These are phyloP conservation scores for Elmis aenea DNA, from an alignment of 2,888 invertebrate genomes.

Conservation along the genomic window DNA sequence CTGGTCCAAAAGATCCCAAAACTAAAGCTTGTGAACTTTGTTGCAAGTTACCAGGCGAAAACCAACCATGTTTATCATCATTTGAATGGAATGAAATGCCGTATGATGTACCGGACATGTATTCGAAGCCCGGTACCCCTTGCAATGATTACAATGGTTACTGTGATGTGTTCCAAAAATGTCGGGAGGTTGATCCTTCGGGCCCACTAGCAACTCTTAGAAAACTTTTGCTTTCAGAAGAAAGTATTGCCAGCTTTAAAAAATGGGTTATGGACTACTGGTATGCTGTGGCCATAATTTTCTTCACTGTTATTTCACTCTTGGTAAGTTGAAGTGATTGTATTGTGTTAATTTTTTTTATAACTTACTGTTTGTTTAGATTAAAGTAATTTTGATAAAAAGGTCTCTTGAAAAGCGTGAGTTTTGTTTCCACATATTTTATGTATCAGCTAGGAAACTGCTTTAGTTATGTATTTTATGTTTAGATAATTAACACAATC, in stretches of 20 bases:
- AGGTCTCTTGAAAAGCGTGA: neutral
- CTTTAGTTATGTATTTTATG: no score
- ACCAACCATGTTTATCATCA: conserved; percentile 78
- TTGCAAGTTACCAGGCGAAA: conserved; percentile 80
- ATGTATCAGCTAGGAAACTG: neutral
- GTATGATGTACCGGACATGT: conserved; percentile 89
- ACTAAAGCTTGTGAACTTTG: conserved; percentile 91
- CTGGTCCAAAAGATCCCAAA: conserved; percentile 64
- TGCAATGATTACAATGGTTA: conserved; percentile 91
- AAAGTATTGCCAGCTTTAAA: conserved; percentile 83
- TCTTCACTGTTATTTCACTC: conserved; percentile 67
- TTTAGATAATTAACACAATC: no score
- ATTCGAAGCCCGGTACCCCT: conserved; percentile 88
- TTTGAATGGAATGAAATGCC: conserved; percentile 87
- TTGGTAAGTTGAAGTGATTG: conserved; percentile 61
- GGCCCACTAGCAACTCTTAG: conserved; percentile 86
- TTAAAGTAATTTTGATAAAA: neutral
- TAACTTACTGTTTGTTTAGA: neutral
- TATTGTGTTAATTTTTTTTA: conserved; percentile 5
- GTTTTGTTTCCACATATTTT: neutral
- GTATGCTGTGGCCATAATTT: conserved; percentile 80
- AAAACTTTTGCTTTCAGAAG: conserved; percentile 80
- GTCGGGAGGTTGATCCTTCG: conserved; percentile 89
- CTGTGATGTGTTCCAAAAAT: conserved; percentile 68
- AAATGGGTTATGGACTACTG: conserved; percentile 85